A percentile compares a stretch with the other conserved stretches of the same genome.
These are phyloP conservation scores for Drosophila nikananu DNA, from an alignment of 1,140 invertebrate genomes.

Conservation along the genomic window DNA sequence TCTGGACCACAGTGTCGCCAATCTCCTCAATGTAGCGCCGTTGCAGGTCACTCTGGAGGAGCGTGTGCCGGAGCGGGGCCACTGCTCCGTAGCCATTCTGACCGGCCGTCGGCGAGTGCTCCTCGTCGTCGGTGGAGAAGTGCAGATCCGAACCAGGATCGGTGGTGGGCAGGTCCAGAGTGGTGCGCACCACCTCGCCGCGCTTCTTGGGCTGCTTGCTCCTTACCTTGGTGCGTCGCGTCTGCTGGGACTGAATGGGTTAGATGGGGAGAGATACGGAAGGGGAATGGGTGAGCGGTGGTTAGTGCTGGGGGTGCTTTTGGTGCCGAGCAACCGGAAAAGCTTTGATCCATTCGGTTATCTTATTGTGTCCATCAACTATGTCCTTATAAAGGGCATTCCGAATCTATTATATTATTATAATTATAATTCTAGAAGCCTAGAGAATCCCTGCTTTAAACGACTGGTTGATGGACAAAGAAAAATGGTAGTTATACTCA, in stretches of 20 bases:
- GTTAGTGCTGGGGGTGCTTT: conserved; percentile 1
- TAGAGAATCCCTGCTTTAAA: background rate
- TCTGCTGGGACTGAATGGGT: conserved; percentile 40
- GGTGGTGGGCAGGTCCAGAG: conserved; percentile 86
- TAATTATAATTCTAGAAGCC: background rate
- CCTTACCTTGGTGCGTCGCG: conserved; percentile 61
- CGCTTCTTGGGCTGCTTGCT: conserved; percentile 70
- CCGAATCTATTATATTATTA: too few species aligned
- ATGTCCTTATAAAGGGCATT: background rate
- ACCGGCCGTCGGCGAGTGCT: conserved; percentile 54
- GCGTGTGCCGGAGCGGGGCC: conserved; percentile 64
- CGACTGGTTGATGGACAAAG: background rate
- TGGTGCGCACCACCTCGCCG: conserved; percentile 74
- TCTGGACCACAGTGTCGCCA: conserved; percentile 69
- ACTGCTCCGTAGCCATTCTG: conserved; percentile 58
- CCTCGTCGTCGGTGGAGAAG: conserved; percentile 86
- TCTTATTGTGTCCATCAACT: background rate
- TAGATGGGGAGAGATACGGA: conserved; percentile 12
- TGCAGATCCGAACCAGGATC: conserved; percentile 87
- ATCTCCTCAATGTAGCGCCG: conserved; percentile 78
- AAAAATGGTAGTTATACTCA: background rate
- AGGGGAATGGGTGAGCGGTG: background rate
- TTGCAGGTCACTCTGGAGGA: conserved; percentile 78
- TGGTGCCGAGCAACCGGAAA: background rate
- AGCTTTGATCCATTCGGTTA: background rate